A percentile compares a stretch with the other conserved stretches of the same genome.
Conservation (phyloP, 1,140 invertebrate species). For the honey bee (Apis mellifera) region Amel_HAv3.1 CM009937.2:8997501-8998000, state of each 20-base stretch:
- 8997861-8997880: constrained; percentile 61
- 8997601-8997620: constrained; percentile 62
- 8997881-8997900: constrained; percentile 51
- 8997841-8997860: constrained; percentile 67
- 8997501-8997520: constrained; percentile 66
- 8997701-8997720: constrained; percentile 60
- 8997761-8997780: constrained; percentile 58
- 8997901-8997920: constrained; percentile 63
- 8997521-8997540: constrained; percentile 61
- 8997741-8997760: constrained; percentile 53
- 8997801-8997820: constrained; percentile 45
- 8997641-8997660: constrained; percentile 43
- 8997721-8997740: constrained; percentile 72
- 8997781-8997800: constrained; percentile 33
- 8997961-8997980: constrained; percentile 78
- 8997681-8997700: constrained; percentile 54
- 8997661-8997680: constrained; percentile 45
- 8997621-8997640: constrained; percentile 40
- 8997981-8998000: constrained; percentile 62
- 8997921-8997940: constrained; percentile 72
- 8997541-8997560: constrained; percentile 79
- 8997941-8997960: constrained; percentile 59
- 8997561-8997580: constrained; percentile 74
- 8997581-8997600: constrained; percentile 53
- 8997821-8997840: constrained; percentile 69